Base-by-base conservation (phyloP, 2,113 vertebrate species). In the Coracopsis vasa region DNA sequence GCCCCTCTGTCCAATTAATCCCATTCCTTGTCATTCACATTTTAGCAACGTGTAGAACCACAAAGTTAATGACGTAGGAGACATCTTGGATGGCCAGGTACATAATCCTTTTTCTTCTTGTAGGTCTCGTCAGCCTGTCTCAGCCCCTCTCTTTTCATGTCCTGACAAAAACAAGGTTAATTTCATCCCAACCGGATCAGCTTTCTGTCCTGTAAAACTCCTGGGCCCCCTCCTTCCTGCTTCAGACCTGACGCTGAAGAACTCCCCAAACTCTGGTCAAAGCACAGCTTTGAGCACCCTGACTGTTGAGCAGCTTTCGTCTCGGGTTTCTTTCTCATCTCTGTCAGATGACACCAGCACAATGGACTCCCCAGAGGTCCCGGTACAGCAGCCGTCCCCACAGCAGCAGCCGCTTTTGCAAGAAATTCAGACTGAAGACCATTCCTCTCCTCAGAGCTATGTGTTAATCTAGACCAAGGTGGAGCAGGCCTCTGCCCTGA, bases 141-240 rank as follows among this genome's bases (percentile, higher is more conserved):
- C 99, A 66, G 97, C 97, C 96, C 99, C 99, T 79, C 99, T 99
- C 96, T 99, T 99, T 98, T 99, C 99, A 98, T 99, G 99, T 96
- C 99, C 99, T 56, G 99, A 99, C 98, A 99, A 99, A 98, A 99
- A 99, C 99, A 99, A 99, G 97, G 99, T 99, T 97, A 99, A 99
- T 98, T 99, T 99, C 98, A 99, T 99, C 98, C 98, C 99, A 13
- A 99, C 99, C 1, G 99, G 99, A 97, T 99, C 99, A 35, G 99
- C 99, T 81, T 99, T 99, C 98, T 99, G 99, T 98, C 99, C 99
- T 50, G 99, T 99, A 90, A 99, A 98, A 96, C 98, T 99, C 39
- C 98, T 99, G 29, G 99, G 99, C 35, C 98, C 98, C 79, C 98
- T 99, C 64, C 95, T 98, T 85, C 98, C 61, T 6, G 98, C 97